Base-by-base conservation (phyloP, 1,140 invertebrate species). In the Sarcophaga peregrina region DNA sequence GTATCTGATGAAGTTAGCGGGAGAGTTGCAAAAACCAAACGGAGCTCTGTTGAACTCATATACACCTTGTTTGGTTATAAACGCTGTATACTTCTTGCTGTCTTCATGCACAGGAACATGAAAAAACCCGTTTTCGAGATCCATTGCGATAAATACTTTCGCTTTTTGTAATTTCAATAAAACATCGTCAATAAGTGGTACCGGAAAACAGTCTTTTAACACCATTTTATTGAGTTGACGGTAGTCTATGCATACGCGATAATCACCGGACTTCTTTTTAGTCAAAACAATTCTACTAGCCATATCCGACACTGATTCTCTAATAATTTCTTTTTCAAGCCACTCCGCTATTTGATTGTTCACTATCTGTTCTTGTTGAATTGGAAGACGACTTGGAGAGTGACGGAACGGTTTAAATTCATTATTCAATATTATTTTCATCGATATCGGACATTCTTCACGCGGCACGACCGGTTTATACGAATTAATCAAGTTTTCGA, bases 41-140 rank as follows among this genome's bases (percentile, higher is more conserved):
- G 83, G 78, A n/a, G 83, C 83, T 25, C 46, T 62, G 48, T n/a
- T n/a, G n/a, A n/a, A n/a, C n/a, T n/a, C n/a, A n/a, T n/a, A n/a
- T 84, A 83, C 15, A 15, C 80, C 82, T 45, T 82, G 45, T 7
- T 46, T 73, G 13, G 82, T 83, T 6, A 82, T 52, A 46, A 83
- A 83, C 3, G 84, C 82, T 1, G 84, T 83, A n/a, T 84, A 89
- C 81, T 87, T 86, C 7, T 25, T 76, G 52, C 85, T 86, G 10
- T 84, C 46, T 81, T 85, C 84, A 45, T 85, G 76, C 11, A 90
- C 82, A 37, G 17, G 13, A 11, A 90, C 87, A 83, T 90, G 85
- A 84, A 86, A 87, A 83, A 89, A n/a, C n/a, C 86, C 74, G 82
- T 83, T 85, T 87, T 87, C 83, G 85, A 85, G 86, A 82, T 52